Evolutionary conservation across 23 tunicate species (phyloP).

Genomic region (Diplosoma virens): DNA sequence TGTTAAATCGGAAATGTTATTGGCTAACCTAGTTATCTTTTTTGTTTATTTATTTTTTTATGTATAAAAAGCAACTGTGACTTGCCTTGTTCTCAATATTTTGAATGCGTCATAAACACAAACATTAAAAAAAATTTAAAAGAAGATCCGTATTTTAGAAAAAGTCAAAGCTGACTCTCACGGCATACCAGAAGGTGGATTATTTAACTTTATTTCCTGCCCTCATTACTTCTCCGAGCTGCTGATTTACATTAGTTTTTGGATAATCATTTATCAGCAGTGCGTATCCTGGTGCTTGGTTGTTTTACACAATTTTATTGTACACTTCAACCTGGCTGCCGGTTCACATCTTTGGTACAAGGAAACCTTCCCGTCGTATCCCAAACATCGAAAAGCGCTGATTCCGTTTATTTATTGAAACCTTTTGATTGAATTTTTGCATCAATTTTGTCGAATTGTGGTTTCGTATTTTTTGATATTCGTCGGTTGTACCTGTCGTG

Average conservation of each 20-base stretch:
- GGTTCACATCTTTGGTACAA: slow-evolving; percentile 56
- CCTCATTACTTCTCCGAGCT: slow-evolving; percentile 76
- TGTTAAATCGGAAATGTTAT: too few species aligned
- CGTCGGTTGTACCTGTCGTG: too few species aligned
- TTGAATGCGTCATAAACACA: too few species aligned
- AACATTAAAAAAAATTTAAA: too few species aligned
- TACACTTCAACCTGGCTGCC: slow-evolving; percentile 47
- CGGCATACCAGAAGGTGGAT: slow-evolving; percentile 47
- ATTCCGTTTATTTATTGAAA: slow-evolving; percentile 48
- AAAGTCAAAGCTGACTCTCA: slow-evolving; percentile 32
- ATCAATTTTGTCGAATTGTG: too few species aligned
- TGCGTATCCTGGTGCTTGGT: slow-evolving; percentile 43
- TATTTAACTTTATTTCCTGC: slow-evolving; percentile 49
- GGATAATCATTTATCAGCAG: slow-evolving; percentile 22
- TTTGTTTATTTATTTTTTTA: too few species aligned
- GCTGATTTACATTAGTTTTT: slow-evolving; percentile 22
- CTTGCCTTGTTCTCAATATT: too few species aligned
- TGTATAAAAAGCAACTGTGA: too few species aligned
- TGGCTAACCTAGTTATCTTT: too few species aligned
- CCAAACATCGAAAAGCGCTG: slow-evolving; percentile 44
- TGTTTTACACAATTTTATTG: slow-evolving; percentile 32
- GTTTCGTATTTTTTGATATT: too few species aligned
- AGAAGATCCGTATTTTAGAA: too few species aligned
- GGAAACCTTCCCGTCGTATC: slow-evolving; percentile 41
- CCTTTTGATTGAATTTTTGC: too few species aligned